Base-by-base conservation (phyloP, 2,888 invertebrate species). In the Loripinus fragilis region DNA sequence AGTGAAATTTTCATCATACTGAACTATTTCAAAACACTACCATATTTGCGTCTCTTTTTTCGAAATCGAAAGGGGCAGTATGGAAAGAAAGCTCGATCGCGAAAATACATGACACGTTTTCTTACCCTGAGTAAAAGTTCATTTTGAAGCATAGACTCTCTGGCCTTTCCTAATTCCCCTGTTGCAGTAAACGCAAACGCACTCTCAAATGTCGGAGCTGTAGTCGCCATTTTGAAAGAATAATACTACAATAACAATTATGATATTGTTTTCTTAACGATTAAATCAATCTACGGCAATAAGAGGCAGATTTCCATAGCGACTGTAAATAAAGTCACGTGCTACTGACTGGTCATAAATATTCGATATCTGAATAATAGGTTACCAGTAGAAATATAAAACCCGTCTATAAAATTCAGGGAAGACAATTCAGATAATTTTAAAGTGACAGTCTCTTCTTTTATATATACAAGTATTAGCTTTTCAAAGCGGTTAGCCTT, bases 141-240 rank as follows among this genome's bases (percentile, higher is more conserved):
- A 81, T 93, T 93, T 72, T 87, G 82, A 15, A 93, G 86, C 93
- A 93, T 93, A 7, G 92, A 89, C 30, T 91, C 91, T 35, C 93
- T 82, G 72, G 91, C 88, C 17, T 84, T 79, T 25, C 93, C 93
- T 15, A 93, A 83, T 71, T 90, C 87, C 10, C 93, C 93, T 5
- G 93, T 89, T 64, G 92, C 92, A 17, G 92, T 93, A 68, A 86
- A 84, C 7, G 84, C 76, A 80, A 83, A 93, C 0, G 87, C 87
- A 68, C 83, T 87, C 60, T 84, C 64, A 23, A 66, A 65, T 52
- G 72, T 25, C 52, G 76, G 76, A 25, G 81, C 73, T 50, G 76
- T 70, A 17, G 80, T 74, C 76, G 83, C 83, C 83, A 83, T 83
- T 78, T 71, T 83, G 30, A 65, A 70, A 65, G 60, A 50, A 5